Evolutionary conservation across 2,113 vertebrate genomes (phyloP), one percentile per base, ranked within the genome.

Genomic region (Lipophrys pholis): DNA sequence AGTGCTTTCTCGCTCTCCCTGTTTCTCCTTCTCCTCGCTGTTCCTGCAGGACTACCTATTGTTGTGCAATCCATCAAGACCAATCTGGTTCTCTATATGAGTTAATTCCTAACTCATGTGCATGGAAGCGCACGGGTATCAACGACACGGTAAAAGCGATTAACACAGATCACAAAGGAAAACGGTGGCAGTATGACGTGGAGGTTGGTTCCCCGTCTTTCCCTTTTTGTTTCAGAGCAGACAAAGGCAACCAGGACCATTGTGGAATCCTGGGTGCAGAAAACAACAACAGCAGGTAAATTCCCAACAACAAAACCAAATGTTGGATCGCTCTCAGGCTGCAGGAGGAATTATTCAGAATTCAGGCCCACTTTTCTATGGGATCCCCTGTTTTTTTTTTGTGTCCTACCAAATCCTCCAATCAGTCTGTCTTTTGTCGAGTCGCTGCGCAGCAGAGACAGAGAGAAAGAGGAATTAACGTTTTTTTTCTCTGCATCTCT

Each of bases 21-120:
- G 38, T 51, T 41, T 17, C 11, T 39, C 21, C 17, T 63, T 59
- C 57, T 3, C 17, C 0, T 11, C 15, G n/a, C 35, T 38, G 12
- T 46, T 70, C 68, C 51, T 58, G 35, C 40, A 48, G 64, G 40
- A 69, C 21, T 7, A 21, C 35, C 11, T 59, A 66, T 77, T 76
- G 65, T 89, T 89, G 72, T 84, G 79, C 76, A 82, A 74, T 78
- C 65, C 51, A 63, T 86, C 78, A 61, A 70, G 42, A 78, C 78
- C 41, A 83, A 84, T 48, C 21, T 49, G 61, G 68, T 54, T 45
- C 50, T 17, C 42, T 38, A 65, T 38, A 68, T 35, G 52, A 85
- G 59, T 76, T 67, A 57, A 80, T 59, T 57, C 15, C 54, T 52
- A 52, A 71, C 69, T 75, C 39, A 8, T 46, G 56, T 56, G 52